Conservation (phyloP, 2,888 invertebrate species). For the Andrena camellia region DNA sequence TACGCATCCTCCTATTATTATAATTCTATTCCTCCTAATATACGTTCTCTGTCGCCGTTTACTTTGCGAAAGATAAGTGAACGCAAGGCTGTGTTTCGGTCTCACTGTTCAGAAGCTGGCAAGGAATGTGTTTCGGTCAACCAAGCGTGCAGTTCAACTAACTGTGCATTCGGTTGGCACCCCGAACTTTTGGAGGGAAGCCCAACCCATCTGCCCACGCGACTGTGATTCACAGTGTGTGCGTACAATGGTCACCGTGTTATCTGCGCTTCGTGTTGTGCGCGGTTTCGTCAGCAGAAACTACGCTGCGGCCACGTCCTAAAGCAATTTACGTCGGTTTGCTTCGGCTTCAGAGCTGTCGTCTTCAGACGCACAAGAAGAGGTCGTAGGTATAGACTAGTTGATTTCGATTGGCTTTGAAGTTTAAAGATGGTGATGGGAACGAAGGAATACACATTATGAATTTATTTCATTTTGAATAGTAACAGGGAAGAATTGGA, state of each 20-base stretch:
- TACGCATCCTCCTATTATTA: too few species aligned
- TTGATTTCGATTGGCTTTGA: not conserved
- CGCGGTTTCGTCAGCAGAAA: not conserved
- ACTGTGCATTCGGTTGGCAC: not conserved
- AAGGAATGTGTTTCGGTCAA: slow-evolving; percentile 7
- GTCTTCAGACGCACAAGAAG: not conserved
- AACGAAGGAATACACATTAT: too few species aligned
- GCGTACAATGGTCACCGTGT: not conserved
- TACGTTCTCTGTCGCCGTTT: too few species aligned
- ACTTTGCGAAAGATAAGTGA: not conserved
- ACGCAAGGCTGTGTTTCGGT: not conserved
- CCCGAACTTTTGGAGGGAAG: slow-evolving; percentile 4
- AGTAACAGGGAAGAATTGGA: too few species aligned
- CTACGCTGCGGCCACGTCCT: not conserved
- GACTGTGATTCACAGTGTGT: not conserved
- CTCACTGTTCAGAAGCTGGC: not conserved
- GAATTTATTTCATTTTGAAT: too few species aligned
- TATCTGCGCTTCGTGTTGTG: slow-evolving; percentile 1
- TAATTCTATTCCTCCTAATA: too few species aligned
- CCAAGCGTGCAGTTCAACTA: not conserved
- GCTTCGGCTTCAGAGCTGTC: not conserved
- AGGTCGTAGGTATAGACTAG: not conserved
- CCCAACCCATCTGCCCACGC: not conserved
- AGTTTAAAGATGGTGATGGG: not conserved
- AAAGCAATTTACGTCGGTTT: not conserved